phyloP scores from a whole-genome alignment of 35 echinoderm and acorn worm genomes.

The Anneissia japonica region DNA sequence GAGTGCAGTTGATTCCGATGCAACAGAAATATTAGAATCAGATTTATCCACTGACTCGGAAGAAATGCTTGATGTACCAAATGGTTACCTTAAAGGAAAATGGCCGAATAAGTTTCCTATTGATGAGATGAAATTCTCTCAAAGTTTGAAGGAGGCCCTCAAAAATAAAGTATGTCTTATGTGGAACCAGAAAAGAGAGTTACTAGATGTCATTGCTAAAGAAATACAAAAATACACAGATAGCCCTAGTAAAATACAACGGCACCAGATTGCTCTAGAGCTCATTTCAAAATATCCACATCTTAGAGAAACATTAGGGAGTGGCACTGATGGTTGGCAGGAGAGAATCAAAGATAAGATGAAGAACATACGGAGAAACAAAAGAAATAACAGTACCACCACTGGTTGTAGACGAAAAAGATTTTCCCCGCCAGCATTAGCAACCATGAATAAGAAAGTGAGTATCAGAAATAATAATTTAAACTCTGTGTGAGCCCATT shows the following conservation, averaged over 20 bases:
- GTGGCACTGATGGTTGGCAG: conserved; percentile 45
- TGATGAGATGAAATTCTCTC: conserved; percentile 4
- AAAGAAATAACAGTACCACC: not conserved
- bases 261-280: not conserved
- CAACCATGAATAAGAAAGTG: too few relatives aligned
- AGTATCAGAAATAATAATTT: too few relatives aligned
- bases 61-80: not conserved
- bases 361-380: conserved; percentile 18
- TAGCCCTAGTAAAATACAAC: conserved; percentile 1
- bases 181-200: conserved; percentile 15
- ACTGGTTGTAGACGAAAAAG: too few relatives aligned
- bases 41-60: too few relatives aligned
- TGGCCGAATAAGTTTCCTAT: conserved; percentile 20
- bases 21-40: too few relatives aligned
- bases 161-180: not conserved
- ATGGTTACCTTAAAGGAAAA: conserved; percentile 1
- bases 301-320: conserved; percentile 14
- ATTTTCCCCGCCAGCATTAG: too few relatives aligned
- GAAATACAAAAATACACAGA: conserved; percentile 36
- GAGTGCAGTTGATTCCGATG: not conserved
- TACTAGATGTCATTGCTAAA: conserved; percentile 2
- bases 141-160: conserved; percentile 10
- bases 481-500: too few relatives aligned
- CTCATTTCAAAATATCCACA: conserved; percentile 13
- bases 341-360: conserved; percentile 19